phyloP scores from a whole-genome alignment of 1,140 invertebrate genomes.

The Drosophila burlai region DNA sequence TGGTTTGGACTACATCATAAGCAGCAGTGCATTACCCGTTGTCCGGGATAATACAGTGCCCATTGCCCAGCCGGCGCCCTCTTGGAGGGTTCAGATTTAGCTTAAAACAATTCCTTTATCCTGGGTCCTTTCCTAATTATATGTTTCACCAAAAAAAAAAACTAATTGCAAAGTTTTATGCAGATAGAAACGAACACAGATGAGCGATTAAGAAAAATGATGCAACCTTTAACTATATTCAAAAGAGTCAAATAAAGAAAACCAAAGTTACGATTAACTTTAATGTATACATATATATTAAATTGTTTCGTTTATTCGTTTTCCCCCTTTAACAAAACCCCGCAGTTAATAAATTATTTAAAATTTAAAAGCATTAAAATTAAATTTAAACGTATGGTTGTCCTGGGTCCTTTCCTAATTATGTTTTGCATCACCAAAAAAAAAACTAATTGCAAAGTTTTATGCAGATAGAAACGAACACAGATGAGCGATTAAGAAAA shows the following conservation, averaged over 20 bases:
- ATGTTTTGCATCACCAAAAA: neutral
- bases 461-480: neutral
- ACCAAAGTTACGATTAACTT: conserved; percentile 33
- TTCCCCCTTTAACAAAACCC: no score
- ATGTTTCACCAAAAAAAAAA: neutral
- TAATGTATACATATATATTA: conserved; percentile 66
- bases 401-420: neutral
- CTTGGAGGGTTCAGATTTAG: no score
- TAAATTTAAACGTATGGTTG: neutral
- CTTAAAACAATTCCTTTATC: no score
- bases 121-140: neutral
- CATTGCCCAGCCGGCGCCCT: no score
- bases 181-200: neutral
- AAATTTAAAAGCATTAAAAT: no score
- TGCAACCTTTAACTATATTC: no score
- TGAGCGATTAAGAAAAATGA: no score
- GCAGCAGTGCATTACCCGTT: no score
- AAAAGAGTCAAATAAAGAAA: neutral
- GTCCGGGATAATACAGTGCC: no score
- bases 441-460: neutral
- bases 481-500: no score
- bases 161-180: neutral
- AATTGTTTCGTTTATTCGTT: conserved; percentile 35
- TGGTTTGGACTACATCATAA: no score
- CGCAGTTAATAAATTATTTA: no score